These are phyloP conservation scores for Napeogenes sylphis DNA, from an alignment of 2,888 invertebrate genomes.

Conservation along the genomic window DNA sequence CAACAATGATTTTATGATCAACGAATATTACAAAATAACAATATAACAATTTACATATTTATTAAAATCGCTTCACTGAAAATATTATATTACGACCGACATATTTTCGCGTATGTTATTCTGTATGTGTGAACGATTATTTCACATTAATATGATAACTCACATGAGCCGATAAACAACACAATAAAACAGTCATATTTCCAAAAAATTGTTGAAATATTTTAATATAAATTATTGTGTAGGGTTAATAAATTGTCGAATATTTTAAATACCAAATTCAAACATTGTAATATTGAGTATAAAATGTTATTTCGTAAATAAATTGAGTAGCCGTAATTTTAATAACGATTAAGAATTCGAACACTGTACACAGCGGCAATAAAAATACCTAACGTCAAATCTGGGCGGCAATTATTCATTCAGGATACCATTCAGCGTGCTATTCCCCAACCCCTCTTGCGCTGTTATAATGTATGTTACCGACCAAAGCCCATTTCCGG, in stretches of 20 bases:
- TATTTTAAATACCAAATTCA: background rate
- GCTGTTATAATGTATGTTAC: slow-evolving; percentile 6
- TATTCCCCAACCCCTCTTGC: slow-evolving; percentile 30
- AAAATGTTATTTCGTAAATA: background rate
- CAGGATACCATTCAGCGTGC: slow-evolving; percentile 57
- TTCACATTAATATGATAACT: too few species aligned
- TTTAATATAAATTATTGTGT: too few species aligned
- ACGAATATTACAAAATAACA: too few species aligned
- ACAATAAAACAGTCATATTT: too few species aligned
- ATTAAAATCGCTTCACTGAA: too few species aligned
- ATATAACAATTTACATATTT: too few species aligned
- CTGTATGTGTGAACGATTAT: too few species aligned
- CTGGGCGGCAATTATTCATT: slow-evolving; percentile 68
- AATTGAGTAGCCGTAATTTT: slow-evolving; percentile 31
- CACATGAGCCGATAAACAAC: too few species aligned
- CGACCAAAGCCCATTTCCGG: background rate
- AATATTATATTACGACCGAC: too few species aligned
- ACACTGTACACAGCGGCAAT: slow-evolving; percentile 61
- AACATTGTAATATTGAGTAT: background rate
- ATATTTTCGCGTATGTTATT: too few species aligned
- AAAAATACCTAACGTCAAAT: slow-evolving; percentile 73
- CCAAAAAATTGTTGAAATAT: too few species aligned
- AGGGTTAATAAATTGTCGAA: background rate
- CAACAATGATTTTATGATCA: too few species aligned
- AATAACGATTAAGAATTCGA: slow-evolving; percentile 49